Evolutionary conservation across 2,113 vertebrate species (phyloP), one percentile per base, ranked within the genome.

Genomic region (Trichechus manatus): DNA sequence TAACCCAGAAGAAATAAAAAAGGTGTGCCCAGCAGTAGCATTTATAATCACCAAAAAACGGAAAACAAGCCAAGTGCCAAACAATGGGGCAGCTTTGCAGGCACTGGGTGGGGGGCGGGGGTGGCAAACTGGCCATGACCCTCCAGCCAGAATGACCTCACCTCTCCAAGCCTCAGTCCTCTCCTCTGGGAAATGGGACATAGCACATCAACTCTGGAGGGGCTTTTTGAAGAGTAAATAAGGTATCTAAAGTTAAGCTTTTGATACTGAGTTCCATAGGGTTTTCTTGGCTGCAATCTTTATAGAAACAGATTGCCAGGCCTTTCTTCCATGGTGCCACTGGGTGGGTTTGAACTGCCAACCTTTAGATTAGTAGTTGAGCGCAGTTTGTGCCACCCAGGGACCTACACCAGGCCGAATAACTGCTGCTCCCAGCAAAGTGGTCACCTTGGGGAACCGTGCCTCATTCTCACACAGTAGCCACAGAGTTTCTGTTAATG

Each of bases 31-130:
- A 19, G 25, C 29, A 1, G 56, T 19, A 31, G 11, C 44, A 2
- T 66, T 86, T 66, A 14, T 1, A 64, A 90, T 50, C 27, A 64
- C 31, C 64, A 3, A 17, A 13, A 64, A 31, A 4, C 20, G 78
- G 91, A 33, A 68, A 95, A 56, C 3, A 19, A 75, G 86, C 79
- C 92, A 75, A 39, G 15, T 13, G 36, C 33, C 91, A 22, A 87
- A n/a, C 59, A 47, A 27, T 10, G n/a, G 36, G 19, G 68, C 9
- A 0, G 7, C 42, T 8, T 5, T 15, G n/a, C 42, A 31, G 3
- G 8, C 47, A 27, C n/a, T 5, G 47, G 53, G 53, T n/a, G n/a
- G n/a, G 7, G 31, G 15, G 33, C 1, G 1, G 3, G 39, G n/a
- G 61, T 56, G 66, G 15, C 53, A 56, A 72, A 33, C 22, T 17